Conservation (phyloP, 2,113 vertebrate species). For the Cephalopholis sonnerati region DNA sequence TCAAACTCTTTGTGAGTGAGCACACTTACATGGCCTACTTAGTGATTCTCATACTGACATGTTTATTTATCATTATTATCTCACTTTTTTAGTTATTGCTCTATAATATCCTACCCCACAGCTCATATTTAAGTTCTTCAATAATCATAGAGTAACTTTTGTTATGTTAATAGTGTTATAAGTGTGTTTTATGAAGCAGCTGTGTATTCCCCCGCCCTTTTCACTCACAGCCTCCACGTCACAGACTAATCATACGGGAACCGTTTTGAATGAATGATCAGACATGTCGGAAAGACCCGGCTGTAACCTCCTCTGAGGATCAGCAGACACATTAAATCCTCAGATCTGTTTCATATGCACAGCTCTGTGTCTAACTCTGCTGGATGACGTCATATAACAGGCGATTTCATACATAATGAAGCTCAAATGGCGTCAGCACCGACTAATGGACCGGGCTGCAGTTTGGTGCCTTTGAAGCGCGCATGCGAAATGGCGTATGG, state of each 20-base stretch:
- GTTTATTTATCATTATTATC: too few species aligned
- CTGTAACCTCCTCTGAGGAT: neutral
- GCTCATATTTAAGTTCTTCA: neutral
- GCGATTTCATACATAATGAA: constrained; percentile 4
- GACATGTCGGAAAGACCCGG: constrained; percentile 20
- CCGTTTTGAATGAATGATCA: constrained; percentile 61
- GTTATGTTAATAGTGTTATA: neutral
- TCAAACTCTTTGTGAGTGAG: too few species aligned
- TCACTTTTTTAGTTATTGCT: neutral
- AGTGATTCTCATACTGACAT: too few species aligned
- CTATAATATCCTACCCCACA: neutral
- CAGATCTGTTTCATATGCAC: accelerated
- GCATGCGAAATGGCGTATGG: constrained; percentile 80
- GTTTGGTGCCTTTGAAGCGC: constrained; percentile 37
- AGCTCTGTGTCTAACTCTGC: neutral
- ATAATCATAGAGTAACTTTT: neutral
- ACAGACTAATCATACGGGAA: constrained; percentile 47
- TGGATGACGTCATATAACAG: neutral
- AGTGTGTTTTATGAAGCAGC: neutral
- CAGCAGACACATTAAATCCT: neutral
- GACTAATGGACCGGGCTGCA: constrained; percentile 31
- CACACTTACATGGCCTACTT: too few species aligned
- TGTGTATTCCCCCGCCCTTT: constrained; percentile 10
- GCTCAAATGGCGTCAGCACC: constrained; percentile 76
- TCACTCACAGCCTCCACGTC: constrained; percentile 66